phyloP scores from a whole-genome alignment of 2,113 vertebrate species.

The Garra rufa region DNA sequence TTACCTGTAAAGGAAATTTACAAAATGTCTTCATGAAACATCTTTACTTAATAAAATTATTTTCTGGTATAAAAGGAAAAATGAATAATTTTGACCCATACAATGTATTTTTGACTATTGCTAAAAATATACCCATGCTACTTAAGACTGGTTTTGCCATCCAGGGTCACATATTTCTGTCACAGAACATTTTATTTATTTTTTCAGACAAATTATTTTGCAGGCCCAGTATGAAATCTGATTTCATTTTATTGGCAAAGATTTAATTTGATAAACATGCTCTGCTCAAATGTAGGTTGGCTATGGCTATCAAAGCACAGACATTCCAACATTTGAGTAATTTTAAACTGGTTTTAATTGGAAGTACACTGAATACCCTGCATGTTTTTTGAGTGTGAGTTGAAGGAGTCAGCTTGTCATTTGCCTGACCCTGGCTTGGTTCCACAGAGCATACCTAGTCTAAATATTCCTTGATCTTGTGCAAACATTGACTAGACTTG shows the following conservation, averaged over 20 bases:
- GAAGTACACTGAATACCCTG: neutral
- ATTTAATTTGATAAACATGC: neutral
- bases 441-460: conserved; percentile 34
- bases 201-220: neutral
- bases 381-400: neutral
- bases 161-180: neutral
- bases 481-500: conserved; percentile 39
- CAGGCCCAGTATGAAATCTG: neutral
- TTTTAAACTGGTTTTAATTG: neutral
- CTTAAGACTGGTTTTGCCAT: too few species aligned
- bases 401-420: conserved; percentile 11
- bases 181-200: neutral
- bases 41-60: too few species aligned
- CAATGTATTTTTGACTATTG: too few species aligned
- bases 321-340: neutral
- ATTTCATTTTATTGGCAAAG: neutral
- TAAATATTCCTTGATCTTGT: conserved; percentile 29
- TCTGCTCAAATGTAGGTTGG: neutral
- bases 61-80: too few species aligned
- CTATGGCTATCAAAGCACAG: neutral
- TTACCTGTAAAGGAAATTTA: too few species aligned
- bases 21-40: too few species aligned
- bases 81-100: too few species aligned
- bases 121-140: too few species aligned
- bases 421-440: conserved; percentile 27